These are phyloP conservation scores for Gadus macrocephalus DNA, from an alignment of 2,113 vertebrate genomes.

Conservation along the genomic window DNA sequence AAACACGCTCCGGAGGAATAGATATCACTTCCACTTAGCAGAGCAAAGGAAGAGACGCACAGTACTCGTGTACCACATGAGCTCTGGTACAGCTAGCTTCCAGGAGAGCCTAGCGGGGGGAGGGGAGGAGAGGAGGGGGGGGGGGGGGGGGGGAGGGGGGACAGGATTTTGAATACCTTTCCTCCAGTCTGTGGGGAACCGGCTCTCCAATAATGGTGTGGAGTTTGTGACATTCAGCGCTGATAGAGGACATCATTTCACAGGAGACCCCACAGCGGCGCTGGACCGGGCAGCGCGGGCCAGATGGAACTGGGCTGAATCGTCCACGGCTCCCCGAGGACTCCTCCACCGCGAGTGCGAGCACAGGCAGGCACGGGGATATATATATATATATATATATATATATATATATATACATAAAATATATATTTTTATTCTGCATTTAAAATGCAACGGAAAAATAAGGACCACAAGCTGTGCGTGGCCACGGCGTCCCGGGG, in stretches of 20 bases:
- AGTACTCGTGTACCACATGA: too few relatives aligned
- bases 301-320: conserved; percentile 69
- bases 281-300: conserved; percentile 63
- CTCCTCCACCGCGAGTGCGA: conserved; percentile 63
- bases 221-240: conserved; percentile 71
- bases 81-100: too few relatives aligned
- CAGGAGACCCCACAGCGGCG: conserved; percentile 74
- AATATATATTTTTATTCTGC: conserved; percentile 44
- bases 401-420: background rate
- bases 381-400: too few relatives aligned
- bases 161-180: conserved; percentile 23
- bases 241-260: conserved; percentile 78
- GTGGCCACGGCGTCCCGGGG: conserved; percentile 50
- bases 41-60: conserved; percentile 24
- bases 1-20: too few relatives aligned
- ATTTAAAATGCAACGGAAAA: conserved; percentile 56
- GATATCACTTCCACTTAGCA: background rate
- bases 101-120: too few relatives aligned
- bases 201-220: conserved; percentile 57
- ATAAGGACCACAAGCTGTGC: conserved; percentile 43
- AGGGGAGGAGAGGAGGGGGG: too few relatives aligned
- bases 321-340: conserved; percentile 70
- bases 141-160: too few relatives aligned
- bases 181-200: conserved; percentile 57
- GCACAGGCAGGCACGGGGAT: conserved; percentile 31